phyloP scores from a whole-genome alignment of 2,113 vertebrate species.

The Phrynosoma platyrhinos region DNA sequence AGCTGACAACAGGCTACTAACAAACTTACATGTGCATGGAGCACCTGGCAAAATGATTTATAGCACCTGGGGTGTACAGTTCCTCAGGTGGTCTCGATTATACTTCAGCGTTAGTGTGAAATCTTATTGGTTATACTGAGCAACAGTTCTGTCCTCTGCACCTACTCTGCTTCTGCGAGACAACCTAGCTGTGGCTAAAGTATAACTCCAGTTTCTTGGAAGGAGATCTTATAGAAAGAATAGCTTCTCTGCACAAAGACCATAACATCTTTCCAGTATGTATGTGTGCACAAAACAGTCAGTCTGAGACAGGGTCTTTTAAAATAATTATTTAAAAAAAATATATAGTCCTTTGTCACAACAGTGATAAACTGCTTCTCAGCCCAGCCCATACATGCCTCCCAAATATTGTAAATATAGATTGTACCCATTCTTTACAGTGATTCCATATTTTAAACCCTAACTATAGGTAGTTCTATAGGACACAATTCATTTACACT shows the following conservation, averaged over 20 bases:
- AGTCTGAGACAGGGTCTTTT: neutral
- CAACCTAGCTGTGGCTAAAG: neutral
- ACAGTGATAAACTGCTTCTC: too few species aligned
- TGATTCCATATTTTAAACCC: too few species aligned
- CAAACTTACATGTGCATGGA: slow-evolving; percentile 11
- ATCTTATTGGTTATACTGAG: slow-evolving; percentile 9
- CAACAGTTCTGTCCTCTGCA: slow-evolving; percentile 1
- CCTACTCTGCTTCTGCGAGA: neutral
- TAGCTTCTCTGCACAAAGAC: neutral
- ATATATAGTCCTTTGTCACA: too few species aligned
- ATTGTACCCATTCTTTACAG: too few species aligned
- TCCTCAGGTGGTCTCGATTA: slow-evolving; percentile 6
- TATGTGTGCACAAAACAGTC: neutral
- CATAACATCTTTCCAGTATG: neutral
- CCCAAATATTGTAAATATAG: too few species aligned
- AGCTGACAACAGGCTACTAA: slow-evolving; percentile 17
- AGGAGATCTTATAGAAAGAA: too few species aligned
- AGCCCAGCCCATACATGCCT: too few species aligned
- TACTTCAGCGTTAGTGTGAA: slow-evolving; percentile 18
- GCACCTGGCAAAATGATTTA: slow-evolving; percentile 34
- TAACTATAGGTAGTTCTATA: too few species aligned
- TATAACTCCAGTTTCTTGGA: neutral
- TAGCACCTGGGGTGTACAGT: slow-evolving; percentile 2
- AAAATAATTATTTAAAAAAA: too few species aligned
- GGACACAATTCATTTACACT: too few species aligned